Evolutionary conservation across 2,113 vertebrate species (phyloP), one percentile per base, ranked within the genome.

Genomic region (Apteryx mantelli): DNA sequence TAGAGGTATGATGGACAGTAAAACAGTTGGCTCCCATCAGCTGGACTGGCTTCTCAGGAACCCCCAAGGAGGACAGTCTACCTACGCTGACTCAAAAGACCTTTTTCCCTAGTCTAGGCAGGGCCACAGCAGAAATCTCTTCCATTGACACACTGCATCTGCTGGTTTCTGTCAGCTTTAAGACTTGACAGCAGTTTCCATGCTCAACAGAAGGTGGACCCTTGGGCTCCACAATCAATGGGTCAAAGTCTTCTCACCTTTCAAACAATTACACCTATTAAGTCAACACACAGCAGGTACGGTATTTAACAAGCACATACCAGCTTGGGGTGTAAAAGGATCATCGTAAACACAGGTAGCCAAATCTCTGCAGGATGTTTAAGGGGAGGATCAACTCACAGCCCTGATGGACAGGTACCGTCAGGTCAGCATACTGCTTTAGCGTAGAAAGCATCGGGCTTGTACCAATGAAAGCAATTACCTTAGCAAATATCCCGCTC

Each of bases 401-500:
- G 79, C 48, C 40, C 80, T 65, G 55, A 80, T 7, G 44, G 75
- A 64, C 86, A 80, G 76, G 66, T 79, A 78, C 30, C 5, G 20
- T 78, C 88, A 75, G 74, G 48, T 68, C 75, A 74, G 58, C 32
- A 19, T 0, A 5, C 48, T 60, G 82, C 76, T 73, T 85, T 78
- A 56, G 84, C 36, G 52, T 4, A 2, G 79, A 77, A 95, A 73
- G 68, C 53, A 73, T 68, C 46, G 16, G n/a, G 26, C 46, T 64
- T 32, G 66, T 79, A 95, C 70, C 89, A 76, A 50, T 50, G 42
- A 94, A 32, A 95, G 73, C 77, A 86, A 91, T 94, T 95, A 94
- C 24, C 93, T 58, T 60, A 12, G 18, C 89, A 89, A 83, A 89
- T 26, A 83, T 46, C 76, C 76, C 63, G 36, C 76, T 92, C 68